phyloP scores from a whole-genome alignment of 2,888 invertebrate species.

The Xylophagus ater region DNA sequence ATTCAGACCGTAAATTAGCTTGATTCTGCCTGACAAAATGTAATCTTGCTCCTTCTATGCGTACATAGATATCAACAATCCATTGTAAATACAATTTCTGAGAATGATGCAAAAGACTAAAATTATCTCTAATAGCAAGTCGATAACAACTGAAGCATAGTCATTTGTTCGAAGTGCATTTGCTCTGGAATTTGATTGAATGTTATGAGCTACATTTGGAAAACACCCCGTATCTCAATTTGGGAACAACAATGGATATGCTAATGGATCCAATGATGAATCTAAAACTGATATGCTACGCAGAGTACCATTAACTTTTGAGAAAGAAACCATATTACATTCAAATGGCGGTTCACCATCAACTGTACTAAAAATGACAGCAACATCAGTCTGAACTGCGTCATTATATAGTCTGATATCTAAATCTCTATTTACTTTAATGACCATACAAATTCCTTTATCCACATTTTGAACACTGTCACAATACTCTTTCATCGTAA shows the following conservation, averaged over 20 bases:
- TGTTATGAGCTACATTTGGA: slow-evolving; percentile 13
- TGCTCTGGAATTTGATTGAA: too few species aligned
- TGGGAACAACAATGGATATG: slow-evolving; percentile 17
- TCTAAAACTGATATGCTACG: slow-evolving; percentile 15
- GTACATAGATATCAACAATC: neutral
- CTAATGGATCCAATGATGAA: slow-evolving; percentile 15
- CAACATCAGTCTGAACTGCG: too few species aligned
- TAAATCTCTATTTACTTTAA: slow-evolving; percentile 12
- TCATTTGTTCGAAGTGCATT: too few species aligned
- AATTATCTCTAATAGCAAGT: too few species aligned
- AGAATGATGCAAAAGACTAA: slow-evolving; percentile 11
- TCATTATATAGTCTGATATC: too few species aligned
- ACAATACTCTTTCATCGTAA: slow-evolving; percentile 13
- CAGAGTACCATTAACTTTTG: slow-evolving; percentile 11
- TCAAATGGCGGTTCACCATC: too few species aligned
- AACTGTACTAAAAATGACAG: slow-evolving; percentile 3
- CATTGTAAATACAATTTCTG: neutral
- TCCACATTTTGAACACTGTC: slow-evolving; percentile 5
- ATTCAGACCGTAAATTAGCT: neutral
- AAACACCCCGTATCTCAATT: slow-evolving; percentile 17
- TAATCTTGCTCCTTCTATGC: neutral
- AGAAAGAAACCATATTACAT: slow-evolving; percentile 15
- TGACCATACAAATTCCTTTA: slow-evolving; percentile 13
- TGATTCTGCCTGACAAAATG: neutral
- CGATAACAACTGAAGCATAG: too few species aligned